Percentiles rank a stretch among this genome's conserved stretches.
Conservation (phyloP, 2,888 invertebrate species). For the Hyalella azteca region DNA sequence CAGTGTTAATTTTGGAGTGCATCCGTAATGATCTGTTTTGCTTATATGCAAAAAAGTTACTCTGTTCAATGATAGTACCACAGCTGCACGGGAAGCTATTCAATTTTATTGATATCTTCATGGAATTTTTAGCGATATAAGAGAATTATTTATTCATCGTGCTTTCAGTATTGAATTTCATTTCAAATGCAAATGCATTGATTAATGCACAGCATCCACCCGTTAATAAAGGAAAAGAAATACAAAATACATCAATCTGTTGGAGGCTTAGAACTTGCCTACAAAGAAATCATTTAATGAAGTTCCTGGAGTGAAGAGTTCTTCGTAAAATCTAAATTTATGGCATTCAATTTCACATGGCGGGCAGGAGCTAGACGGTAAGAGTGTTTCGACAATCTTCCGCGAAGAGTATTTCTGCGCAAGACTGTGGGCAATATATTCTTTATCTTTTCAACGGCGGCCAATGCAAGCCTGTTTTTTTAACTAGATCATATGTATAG, state of each 20-base stretch:
- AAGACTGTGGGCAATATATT: slow-evolving; percentile 10
- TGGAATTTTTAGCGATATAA: too few relatives aligned
- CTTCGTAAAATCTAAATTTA: slow-evolving; percentile 10
- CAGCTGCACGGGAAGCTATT: too few relatives aligned
- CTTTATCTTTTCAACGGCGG: slow-evolving; percentile 12
- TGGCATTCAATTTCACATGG: slow-evolving; percentile 12
- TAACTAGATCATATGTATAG: slow-evolving; percentile 36
- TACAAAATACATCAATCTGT: slow-evolving; percentile 5
- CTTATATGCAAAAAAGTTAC: too few relatives aligned
- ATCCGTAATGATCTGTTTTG: too few relatives aligned
- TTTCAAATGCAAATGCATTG: too few relatives aligned
- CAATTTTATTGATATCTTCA: too few relatives aligned
- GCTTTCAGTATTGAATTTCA: too few relatives aligned
- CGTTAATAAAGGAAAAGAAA: too few relatives aligned
- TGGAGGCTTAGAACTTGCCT: slow-evolving; percentile 10
- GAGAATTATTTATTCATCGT: too few relatives aligned
- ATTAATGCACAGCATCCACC: too few relatives aligned
- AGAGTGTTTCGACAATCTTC: neutral
- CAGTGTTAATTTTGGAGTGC: too few relatives aligned
- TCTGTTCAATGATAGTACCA: too few relatives aligned
- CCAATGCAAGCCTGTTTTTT: slow-evolving; percentile 18
- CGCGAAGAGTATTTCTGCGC: neutral
- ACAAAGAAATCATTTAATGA: slow-evolving; percentile 13
- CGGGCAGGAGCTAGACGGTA: neutral
- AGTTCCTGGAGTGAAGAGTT: slow-evolving; percentile 18